Evolutionary conservation across 2,797 vertebrate species (phyloP).

Genomic region (Carduelis carduelis): DNA sequence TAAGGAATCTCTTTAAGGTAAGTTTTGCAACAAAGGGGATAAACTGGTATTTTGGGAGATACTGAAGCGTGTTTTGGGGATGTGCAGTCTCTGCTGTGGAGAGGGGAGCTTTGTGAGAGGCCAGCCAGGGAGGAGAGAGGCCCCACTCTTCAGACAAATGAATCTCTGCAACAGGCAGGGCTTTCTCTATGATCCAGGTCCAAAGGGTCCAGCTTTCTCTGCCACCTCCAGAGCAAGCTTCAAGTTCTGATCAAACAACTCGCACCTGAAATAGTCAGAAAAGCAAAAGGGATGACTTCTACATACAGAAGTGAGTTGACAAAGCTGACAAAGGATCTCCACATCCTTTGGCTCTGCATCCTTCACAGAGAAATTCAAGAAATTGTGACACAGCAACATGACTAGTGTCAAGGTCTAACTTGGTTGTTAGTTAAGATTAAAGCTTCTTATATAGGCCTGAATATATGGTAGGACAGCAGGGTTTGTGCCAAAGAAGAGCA

Average conservation of each 20-base stretch:
- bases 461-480: fast-evolving
- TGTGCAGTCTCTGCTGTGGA: neutral
- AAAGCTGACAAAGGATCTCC: neutral
- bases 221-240: constrained; percentile 91
- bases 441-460: neutral
- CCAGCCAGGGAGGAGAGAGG: neutral
- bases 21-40: neutral
- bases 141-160: fast-evolving
- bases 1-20: neutral
- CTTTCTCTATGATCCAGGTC: constrained; percentile 82
- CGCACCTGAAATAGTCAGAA: constrained; percentile 82
- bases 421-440: neutral
- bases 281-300: neutral
- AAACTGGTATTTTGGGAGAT: neutral
- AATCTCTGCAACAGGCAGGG: fast-evolving
- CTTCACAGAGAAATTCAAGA: neutral
- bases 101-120: neutral
- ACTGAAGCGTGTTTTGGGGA: neutral
- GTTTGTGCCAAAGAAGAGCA: neutral
- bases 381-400: fast-evolving
- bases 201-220: constrained; percentile 94
- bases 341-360: neutral
- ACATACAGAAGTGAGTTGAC: fast-evolving
- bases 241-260: constrained; percentile 96
- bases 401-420: neutral